Conservation (phyloP, 2,888 invertebrate species). For the Parnassius glacialis region DNA sequence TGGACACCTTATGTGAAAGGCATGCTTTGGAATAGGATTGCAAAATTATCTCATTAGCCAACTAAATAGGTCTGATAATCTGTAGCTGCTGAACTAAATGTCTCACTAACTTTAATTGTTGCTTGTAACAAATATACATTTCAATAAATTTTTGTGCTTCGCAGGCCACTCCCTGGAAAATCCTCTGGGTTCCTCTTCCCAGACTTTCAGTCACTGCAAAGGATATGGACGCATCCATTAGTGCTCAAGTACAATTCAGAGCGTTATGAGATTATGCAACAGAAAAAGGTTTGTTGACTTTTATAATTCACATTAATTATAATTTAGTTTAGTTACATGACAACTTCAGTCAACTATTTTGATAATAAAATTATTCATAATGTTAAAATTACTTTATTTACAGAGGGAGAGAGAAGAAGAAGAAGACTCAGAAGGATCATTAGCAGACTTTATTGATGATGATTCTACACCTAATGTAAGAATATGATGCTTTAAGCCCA, state of each 20-base stretch:
- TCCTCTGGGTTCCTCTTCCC: slow-evolving; percentile 84
- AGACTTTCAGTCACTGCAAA: slow-evolving; percentile 87
- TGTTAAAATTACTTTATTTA: slow-evolving; percentile 24
- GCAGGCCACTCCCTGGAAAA: slow-evolving; percentile 69
- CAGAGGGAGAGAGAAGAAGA: slow-evolving; percentile 76
- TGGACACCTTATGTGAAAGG: no score
- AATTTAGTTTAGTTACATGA: no score
- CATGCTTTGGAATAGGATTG: no score
- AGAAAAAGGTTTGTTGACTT: slow-evolving; percentile 68
- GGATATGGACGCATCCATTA: slow-evolving; percentile 92
- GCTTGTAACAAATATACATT: neutral
- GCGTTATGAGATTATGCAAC: slow-evolving; percentile 75
- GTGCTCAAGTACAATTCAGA: slow-evolving; percentile 85
- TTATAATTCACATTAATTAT: neutral
- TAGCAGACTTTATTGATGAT: slow-evolving; percentile 87
- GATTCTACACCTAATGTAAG: slow-evolving; percentile 73
- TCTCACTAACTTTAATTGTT: neutral
- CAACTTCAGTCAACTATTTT: no score
- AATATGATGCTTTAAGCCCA: neutral
- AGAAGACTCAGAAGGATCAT: slow-evolving; percentile 86
- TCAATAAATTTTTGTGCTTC: neutral
- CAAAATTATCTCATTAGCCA: no score
- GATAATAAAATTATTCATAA: neutral
- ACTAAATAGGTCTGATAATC: no score
- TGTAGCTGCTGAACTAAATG: no score